Evolutionary conservation across 2,888 invertebrate species (phyloP).

Genomic region (Scaptomyza flava): DNA sequence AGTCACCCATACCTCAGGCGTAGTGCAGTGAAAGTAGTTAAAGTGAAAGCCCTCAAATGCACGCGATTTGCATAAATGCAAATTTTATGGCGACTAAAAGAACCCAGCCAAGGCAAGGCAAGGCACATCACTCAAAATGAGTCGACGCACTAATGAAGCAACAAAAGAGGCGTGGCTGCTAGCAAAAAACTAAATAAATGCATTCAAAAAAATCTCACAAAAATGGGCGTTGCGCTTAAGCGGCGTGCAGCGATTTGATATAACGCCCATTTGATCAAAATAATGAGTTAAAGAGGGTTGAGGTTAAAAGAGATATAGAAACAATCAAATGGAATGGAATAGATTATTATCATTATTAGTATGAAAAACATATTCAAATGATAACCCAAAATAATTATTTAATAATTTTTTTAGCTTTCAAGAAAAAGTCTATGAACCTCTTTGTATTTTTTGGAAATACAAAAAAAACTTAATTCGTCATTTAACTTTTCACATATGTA

Average conservation of each 20-base stretch:
- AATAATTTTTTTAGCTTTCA: too few species aligned
- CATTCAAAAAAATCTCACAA: neutral
- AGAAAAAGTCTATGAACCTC: too few species aligned
- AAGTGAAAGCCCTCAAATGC: slow-evolving; percentile 62
- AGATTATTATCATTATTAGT: neutral
- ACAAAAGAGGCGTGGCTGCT: slow-evolving; percentile 54
- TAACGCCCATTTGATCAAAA: slow-evolving; percentile 13
- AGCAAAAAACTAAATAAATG: neutral
- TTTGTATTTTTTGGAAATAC: too few species aligned
- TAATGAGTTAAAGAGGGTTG: neutral
- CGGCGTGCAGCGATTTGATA: slow-evolving; percentile 40
- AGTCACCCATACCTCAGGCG: slow-evolving; percentile 30
- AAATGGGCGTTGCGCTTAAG: slow-evolving; percentile 38
- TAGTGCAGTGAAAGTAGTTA: slow-evolving; percentile 58
- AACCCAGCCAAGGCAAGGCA: neutral
- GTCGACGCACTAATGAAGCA: slow-evolving; percentile 64
- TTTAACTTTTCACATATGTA: too few species aligned
- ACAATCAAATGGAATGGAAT: neutral
- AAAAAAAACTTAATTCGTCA: too few species aligned
- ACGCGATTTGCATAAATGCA: slow-evolving; percentile 66
- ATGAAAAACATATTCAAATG: too few species aligned
- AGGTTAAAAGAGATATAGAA: neutral
- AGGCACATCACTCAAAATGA: slow-evolving; percentile 55
- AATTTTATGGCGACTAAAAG: slow-evolving; percentile 47
- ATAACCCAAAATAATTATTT: too few species aligned